A percentile compares a stretch with the other conserved stretches of the same genome.
These are phyloP conservation scores for Taurulus bubalis DNA, from an alignment of 2,113 vertebrate species.

Conservation along the genomic window DNA sequence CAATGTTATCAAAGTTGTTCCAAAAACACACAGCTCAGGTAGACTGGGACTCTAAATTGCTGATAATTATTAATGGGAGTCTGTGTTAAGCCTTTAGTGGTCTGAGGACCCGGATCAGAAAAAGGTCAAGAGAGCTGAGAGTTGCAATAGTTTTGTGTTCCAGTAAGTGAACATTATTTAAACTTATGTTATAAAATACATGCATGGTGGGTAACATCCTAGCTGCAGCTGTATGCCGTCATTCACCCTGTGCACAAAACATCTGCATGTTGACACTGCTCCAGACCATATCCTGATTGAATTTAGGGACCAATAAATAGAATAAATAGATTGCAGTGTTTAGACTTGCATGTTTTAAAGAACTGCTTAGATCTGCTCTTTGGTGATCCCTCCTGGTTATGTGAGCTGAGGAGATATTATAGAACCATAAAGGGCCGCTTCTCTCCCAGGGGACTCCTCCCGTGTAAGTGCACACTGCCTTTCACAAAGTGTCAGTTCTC, in stretches of 20 bases:
- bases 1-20: background rate
- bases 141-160: constrained; percentile 27
- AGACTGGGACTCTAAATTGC: background rate
- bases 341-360: constrained; percentile 40
- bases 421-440: constrained; percentile 45
- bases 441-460: constrained; percentile 43
- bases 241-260: constrained; percentile 27
- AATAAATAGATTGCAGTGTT: constrained; percentile 64
- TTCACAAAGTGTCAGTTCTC: constrained; percentile 44
- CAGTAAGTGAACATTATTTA: constrained; percentile 37
- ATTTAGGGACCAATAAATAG: constrained; percentile 54
- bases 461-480: constrained; percentile 35
- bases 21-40: background rate
- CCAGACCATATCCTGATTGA: constrained; percentile 51
- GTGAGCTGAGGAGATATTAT: constrained; percentile 53
- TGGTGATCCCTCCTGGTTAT: constrained; percentile 41
- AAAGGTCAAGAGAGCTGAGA: background rate
- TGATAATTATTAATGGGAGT: background rate
- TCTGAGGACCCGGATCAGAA: background rate
- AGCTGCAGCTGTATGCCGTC: background rate
- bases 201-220: constrained; percentile 11
- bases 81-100: background rate
- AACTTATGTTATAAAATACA: constrained; percentile 30
- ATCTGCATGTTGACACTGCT: constrained; percentile 45
- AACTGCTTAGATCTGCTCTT: constrained; percentile 44